Percentiles rank a stretch among this genome's conserved stretches.
phyloP scores from a whole-genome alignment of 2,113 vertebrate species.

The Seriola rivoliana region DNA sequence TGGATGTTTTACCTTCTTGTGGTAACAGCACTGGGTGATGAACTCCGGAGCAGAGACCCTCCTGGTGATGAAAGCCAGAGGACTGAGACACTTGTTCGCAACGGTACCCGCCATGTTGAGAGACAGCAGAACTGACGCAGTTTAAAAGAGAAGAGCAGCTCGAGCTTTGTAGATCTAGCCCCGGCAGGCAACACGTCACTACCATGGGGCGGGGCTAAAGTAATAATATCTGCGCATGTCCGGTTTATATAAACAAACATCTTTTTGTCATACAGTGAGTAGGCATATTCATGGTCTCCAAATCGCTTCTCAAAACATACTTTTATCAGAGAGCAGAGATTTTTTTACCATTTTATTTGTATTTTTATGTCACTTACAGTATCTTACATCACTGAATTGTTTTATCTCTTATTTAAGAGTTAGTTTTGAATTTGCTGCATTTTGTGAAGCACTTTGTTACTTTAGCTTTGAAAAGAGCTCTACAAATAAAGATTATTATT shows the following conservation, averaged over 20 bases:
- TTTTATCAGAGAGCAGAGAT: too few species aligned
- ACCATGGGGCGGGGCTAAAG: not conserved
- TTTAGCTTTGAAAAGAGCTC: too few species aligned
- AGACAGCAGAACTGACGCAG: conserved; percentile 59
- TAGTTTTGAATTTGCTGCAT: too few species aligned
- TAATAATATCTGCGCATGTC: conserved; percentile 50
- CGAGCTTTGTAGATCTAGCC: not conserved
- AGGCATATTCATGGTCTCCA: too few species aligned
- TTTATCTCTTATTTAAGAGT: too few species aligned
- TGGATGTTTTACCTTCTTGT: conserved; percentile 77
- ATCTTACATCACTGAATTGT: too few species aligned
- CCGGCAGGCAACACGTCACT: not conserved
- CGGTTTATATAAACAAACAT: not conserved
- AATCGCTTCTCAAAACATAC: too few species aligned
- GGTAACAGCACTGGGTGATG: conserved; percentile 74
- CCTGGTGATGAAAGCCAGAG: conserved; percentile 71
- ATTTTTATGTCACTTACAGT: too few species aligned
- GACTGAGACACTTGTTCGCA: conserved; percentile 70
- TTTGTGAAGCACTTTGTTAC: too few species aligned
- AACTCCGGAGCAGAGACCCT: conserved; percentile 76
- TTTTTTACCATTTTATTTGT: too few species aligned
- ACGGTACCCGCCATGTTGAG: conserved; percentile 73
- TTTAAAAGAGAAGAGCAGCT: not conserved
- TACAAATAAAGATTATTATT: too few species aligned
- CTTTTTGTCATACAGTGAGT: too few species aligned